These are phyloP conservation scores for Lycaon pictus DNA, from an alignment of 2,113 vertebrate genomes.

Conservation along the genomic window DNA sequence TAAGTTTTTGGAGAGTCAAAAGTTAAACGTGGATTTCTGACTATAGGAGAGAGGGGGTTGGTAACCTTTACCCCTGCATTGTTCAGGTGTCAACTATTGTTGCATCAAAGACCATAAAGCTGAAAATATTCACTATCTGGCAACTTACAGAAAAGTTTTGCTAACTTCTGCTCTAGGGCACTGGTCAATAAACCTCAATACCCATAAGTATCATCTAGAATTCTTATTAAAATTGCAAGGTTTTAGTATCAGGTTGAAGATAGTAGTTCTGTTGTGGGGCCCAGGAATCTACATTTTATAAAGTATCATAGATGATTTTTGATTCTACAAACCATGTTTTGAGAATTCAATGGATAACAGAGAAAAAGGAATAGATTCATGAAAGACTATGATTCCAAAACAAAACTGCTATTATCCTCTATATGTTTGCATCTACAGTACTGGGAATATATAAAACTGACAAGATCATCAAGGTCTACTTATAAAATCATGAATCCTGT, in stretches of 20 bases:
- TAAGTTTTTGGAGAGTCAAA: not conserved
- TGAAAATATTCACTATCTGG: not conserved
- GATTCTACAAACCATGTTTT: not conserved
- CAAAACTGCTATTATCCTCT: not conserved
- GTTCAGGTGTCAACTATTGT: not conserved
- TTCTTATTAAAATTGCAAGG: not conserved
- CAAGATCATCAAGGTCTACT: conserved; percentile 23
- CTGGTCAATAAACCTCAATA: not conserved
- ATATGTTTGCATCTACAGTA: not conserved
- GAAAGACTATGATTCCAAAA: not conserved
- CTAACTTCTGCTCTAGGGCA: not conserved
- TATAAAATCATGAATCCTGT: conserved; percentile 17
- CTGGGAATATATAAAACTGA: not conserved
- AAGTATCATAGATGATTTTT: not conserved
- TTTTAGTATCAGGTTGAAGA: not conserved
- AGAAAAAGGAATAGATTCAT: conserved; percentile 1
- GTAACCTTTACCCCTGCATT: not conserved
- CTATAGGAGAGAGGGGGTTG: not conserved
- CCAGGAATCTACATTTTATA: not conserved
- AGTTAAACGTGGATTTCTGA: not conserved
- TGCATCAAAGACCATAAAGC: not conserved
- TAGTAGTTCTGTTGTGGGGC: not conserved
- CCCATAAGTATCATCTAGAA: not conserved
- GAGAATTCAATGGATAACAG: not conserved
- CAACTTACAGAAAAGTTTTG: not conserved